Percentiles rank a stretch among this genome's conserved stretches.
Conservation (phyloP, 2,888 invertebrate genomes). For the Leucophenga montana region DNA sequence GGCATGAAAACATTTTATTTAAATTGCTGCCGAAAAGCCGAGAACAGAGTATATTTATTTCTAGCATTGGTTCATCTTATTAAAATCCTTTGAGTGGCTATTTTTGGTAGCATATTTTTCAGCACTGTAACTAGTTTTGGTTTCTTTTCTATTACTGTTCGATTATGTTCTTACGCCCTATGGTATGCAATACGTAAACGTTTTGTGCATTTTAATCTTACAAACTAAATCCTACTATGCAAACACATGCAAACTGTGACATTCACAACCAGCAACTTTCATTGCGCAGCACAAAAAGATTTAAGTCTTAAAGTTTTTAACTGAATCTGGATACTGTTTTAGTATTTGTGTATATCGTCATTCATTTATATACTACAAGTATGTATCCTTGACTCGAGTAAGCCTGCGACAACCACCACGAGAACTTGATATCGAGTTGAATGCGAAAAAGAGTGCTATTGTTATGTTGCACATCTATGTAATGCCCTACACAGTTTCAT, state of each 20-base stretch:
- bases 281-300: background rate
- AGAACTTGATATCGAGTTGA: slow-evolving; percentile 49
- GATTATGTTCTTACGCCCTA: too few species aligned
- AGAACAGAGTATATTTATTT: too few species aligned
- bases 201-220: background rate
- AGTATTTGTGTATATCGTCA: slow-evolving; percentile 11
- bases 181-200: too few species aligned
- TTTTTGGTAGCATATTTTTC: too few species aligned
- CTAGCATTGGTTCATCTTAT: too few species aligned
- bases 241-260: background rate
- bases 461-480: too few species aligned
- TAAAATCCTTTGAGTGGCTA: too few species aligned
- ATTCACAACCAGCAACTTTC: background rate
- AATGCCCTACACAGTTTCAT: too few species aligned
- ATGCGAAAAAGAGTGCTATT: too few species aligned
- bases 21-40: background rate
- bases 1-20: background rate
- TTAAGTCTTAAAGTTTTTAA: slow-evolving; percentile 2
- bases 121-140: too few species aligned
- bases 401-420: slow-evolving; percentile 38
- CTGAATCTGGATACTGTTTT: background rate
- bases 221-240: background rate
- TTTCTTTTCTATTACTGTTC: too few species aligned
- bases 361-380: slow-evolving; percentile 14
- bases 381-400: slow-evolving; percentile 35